Evolutionary conservation across 2,888 invertebrate genomes (phyloP).

Genomic region (Chorisops tibialis): DNA sequence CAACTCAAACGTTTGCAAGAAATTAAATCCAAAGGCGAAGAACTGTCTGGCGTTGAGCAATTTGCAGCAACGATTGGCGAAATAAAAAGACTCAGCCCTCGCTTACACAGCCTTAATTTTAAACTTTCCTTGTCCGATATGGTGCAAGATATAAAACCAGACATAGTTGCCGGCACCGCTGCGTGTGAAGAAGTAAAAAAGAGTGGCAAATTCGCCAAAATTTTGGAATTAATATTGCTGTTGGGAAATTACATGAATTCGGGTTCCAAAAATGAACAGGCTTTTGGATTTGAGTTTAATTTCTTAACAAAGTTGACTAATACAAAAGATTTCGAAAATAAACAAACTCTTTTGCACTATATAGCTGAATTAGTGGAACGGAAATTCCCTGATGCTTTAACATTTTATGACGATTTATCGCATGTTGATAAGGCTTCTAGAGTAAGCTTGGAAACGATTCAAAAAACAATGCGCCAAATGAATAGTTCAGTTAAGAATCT

Average conservation of each 20-base stretch:
- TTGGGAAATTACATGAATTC: constrained; percentile 97
- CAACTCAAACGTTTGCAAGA: constrained; percentile 81
- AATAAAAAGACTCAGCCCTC: constrained; percentile 79
- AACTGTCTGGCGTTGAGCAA: constrained; percentile 89
- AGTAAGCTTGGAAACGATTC: constrained; percentile 77
- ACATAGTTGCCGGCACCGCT: constrained; percentile 91
- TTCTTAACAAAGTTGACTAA: constrained; percentile 87
- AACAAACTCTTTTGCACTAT: constrained; percentile 88
- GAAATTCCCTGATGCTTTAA: constrained; percentile 81
- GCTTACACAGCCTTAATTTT: constrained; percentile 86
- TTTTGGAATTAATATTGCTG: constrained; percentile 83
- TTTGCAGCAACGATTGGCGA: constrained; percentile 89
- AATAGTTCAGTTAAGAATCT: constrained; percentile 81
- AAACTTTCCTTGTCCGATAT: constrained; percentile 83
- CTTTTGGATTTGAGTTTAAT: constrained; percentile 95
- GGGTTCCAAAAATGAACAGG: constrained; percentile 88
- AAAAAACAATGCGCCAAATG: constrained; percentile 80
- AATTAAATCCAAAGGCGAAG: constrained; percentile 69
- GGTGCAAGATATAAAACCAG: constrained; percentile 60
- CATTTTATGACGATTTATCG: constrained; percentile 81
- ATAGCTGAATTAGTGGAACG: constrained; percentile 82
- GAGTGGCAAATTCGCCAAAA: constrained; percentile 84
- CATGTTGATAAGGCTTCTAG: constrained; percentile 88
- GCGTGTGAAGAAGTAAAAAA: constrained; percentile 91
- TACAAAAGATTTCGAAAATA: constrained; percentile 92